Evolutionary conservation across 2,888 invertebrate species (phyloP).

Genomic region (Dryobotodes eremita): DNA sequence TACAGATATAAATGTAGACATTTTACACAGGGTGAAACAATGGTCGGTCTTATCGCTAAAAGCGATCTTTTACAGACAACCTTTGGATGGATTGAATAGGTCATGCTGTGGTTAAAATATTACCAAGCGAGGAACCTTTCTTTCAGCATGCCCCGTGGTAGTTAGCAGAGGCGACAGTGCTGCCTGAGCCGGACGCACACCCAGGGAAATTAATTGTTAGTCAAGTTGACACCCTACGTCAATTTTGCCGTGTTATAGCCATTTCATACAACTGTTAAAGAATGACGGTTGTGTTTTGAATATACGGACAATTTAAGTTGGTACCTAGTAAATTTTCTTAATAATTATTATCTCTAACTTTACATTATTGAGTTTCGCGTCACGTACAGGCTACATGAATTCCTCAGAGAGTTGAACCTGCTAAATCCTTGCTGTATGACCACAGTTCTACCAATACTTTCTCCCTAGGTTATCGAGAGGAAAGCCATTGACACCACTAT

Average conservation of each 20-base stretch:
- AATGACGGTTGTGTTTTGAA: not conserved
- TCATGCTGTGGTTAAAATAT: not conserved
- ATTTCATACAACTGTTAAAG: not conserved
- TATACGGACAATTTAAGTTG: too few species aligned
- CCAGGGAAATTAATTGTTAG: not conserved
- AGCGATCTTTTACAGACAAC: too few species aligned
- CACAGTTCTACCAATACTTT: conserved; percentile 47
- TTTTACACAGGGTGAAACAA: too few species aligned
- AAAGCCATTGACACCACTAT: conserved; percentile 48
- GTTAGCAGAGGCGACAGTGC: too few species aligned
- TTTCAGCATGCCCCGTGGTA: not conserved
- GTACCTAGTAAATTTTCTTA: too few species aligned
- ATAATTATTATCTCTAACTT: not conserved
- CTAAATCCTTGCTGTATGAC: not conserved
- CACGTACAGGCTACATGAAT: not conserved
- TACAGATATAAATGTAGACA: too few species aligned
- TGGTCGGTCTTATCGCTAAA: too few species aligned
- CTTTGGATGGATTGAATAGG: too few species aligned
- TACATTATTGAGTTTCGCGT: not conserved
- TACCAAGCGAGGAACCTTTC: not conserved
- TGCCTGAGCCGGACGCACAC: not conserved
- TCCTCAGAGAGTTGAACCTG: not conserved
- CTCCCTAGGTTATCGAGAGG: conserved; percentile 48
- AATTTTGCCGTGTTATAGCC: not conserved
- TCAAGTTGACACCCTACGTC: not conserved